Conservation (phyloP, 2,888 invertebrate species). For the Scrobipalpa costella region DNA sequence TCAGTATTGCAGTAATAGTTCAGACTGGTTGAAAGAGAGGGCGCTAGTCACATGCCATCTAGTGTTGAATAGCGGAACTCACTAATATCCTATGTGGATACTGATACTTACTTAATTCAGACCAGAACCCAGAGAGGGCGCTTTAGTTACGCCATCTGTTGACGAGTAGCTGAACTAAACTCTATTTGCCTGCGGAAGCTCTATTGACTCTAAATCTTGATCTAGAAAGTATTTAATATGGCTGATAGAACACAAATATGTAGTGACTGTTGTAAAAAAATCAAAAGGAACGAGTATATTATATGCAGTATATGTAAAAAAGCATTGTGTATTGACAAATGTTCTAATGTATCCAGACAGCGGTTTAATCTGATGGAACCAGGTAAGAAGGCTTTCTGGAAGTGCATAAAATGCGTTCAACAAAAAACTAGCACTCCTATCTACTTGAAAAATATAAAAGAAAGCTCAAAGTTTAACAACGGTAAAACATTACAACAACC, state of each 20-base stretch:
- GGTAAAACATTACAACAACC: too few relatives aligned
- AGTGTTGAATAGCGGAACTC: not conserved
- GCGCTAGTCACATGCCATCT: not conserved
- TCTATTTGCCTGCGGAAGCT: too few relatives aligned
- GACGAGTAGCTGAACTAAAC: not conserved
- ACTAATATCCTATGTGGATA: not conserved
- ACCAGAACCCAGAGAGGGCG: not conserved
- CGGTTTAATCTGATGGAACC: not conserved
- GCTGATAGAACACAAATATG: not conserved
- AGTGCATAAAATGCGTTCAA: not conserved
- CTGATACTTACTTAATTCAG: not conserved
- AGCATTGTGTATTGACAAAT: not conserved
- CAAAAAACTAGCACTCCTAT: not conserved
- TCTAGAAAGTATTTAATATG: not conserved
- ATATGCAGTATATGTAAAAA: not conserved
- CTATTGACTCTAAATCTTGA: too few relatives aligned
- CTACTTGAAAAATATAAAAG: too few relatives aligned
- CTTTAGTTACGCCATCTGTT: not conserved
- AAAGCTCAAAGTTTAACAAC: too few relatives aligned
- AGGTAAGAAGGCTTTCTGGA: too few relatives aligned
- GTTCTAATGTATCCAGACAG: constrained; percentile 1
- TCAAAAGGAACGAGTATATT: not conserved
- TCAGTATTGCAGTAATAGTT: not conserved
- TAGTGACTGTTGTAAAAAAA: not conserved
- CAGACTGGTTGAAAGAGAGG: not conserved